Evolutionary conservation across 2,113 vertebrate species (phyloP).

Genomic region (Ibidorhyncha struthersii): DNA sequence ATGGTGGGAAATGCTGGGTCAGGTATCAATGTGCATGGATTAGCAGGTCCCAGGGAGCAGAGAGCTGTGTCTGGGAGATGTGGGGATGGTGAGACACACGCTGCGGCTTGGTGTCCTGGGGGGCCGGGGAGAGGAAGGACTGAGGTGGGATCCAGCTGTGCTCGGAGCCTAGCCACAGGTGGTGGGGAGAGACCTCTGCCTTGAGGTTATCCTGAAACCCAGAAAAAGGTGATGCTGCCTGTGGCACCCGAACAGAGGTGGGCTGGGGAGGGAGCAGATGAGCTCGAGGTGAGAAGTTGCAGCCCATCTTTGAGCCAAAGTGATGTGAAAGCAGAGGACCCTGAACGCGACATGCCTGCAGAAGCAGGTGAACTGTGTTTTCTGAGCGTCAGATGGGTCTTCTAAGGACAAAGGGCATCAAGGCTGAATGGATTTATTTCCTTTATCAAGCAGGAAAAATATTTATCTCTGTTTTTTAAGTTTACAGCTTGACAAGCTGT

Average conservation of each 20-base stretch:
- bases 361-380: neutral
- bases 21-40: neutral
- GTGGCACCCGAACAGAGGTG: neutral
- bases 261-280: neutral
- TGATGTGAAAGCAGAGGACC: neutral
- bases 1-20: neutral
- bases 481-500: neutral
- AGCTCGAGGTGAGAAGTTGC: neutral
- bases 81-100: neutral
- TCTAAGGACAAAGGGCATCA: neutral
- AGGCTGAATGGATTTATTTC: neutral
- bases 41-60: neutral
- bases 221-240: neutral
- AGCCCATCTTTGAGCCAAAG: neutral
- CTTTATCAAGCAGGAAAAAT: slow-evolving; percentile 1
- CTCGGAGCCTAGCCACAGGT: neutral
- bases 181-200: neutral
- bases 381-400: neutral
- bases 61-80: neutral
- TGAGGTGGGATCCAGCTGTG: neutral
- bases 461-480: neutral
- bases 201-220: neutral
- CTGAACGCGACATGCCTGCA: rapidly evolving
- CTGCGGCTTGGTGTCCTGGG: neutral
- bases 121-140: neutral